Conservation (phyloP, 2,888 invertebrate genomes). For the Drosophila borborema region DNA sequence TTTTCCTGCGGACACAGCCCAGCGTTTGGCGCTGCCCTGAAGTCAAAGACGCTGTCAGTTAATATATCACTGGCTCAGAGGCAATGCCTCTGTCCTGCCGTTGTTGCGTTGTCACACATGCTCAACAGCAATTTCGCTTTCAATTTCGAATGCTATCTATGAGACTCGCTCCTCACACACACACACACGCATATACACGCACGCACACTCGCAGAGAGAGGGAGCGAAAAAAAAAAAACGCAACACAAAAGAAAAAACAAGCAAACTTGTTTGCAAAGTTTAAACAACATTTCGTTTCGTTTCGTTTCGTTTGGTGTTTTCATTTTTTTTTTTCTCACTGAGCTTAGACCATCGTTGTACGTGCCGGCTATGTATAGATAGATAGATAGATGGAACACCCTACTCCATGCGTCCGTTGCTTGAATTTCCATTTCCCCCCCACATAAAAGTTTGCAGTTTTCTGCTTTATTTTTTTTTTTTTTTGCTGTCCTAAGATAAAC, state of each 20-base stretch:
- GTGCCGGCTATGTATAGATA: conserved; percentile 43
- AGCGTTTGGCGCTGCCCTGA: conserved; percentile 26
- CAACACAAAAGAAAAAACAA: conserved; percentile 54
- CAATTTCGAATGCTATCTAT: conserved; percentile 81
- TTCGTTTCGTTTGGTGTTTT: conserved; percentile 12
- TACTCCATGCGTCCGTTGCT: background rate
- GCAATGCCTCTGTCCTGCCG: conserved; percentile 23
- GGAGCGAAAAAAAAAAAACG: conserved; percentile 23
- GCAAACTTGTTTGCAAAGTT: conserved; percentile 80
- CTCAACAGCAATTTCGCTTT: conserved; percentile 80
- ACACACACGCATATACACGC: conserved; percentile 9
- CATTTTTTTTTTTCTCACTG: conserved; percentile 29
- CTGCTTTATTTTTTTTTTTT: background rate
- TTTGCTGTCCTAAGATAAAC: conserved; percentile 71
- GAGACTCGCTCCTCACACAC: conserved; percentile 53
- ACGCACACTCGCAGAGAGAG: background rate
- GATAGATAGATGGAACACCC: conserved; percentile 1
- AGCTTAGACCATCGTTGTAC: conserved; percentile 48
- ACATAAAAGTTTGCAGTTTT: conserved; percentile 15
- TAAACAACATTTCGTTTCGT: conserved; percentile 75
- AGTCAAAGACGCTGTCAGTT: conserved; percentile 69
- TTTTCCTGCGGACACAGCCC: conserved; percentile 39
- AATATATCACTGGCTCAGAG: conserved; percentile 69
- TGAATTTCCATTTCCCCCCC: conserved; percentile 49
- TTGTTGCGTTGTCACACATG: conserved; percentile 79